Evolutionary conservation across 2,888 invertebrate species (phyloP), one percentile per base, ranked within the genome.

Genomic region (Lithophane leautieri): DNA sequence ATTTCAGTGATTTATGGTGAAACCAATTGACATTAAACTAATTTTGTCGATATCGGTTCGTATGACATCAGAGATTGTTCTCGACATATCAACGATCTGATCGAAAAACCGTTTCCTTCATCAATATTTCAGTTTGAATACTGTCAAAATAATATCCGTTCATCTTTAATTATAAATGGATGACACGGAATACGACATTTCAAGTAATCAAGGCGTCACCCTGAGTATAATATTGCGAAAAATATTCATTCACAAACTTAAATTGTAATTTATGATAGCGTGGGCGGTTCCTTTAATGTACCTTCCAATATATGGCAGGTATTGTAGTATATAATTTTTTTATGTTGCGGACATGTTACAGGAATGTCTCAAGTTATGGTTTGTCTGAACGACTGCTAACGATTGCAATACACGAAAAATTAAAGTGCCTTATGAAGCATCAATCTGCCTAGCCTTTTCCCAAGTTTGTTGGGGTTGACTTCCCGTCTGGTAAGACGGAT

Each of bases 201-300:
- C 54, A n/a, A 72, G 73, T 70, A 84, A 81, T 81, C 75, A 84
- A 69, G 34, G 66, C 62, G 3, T 56, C 70, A 72, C 63, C 72
- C 79, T 50, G 47, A 28, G 12, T 34, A 63, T 70, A 52, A 78
- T 60, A 82, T 40, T 76, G 80, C 44, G 69, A 72, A 81, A 52
- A 77, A 56, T 69, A 70, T 81, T 70, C 61, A 76, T 80, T 74
- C 70, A 82, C 78, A 70, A 84, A 70, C 69, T 66, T 68, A 72
- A 80, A 79, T 79, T 81, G 70, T 70, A 61, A 74, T 73, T 76
- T 73, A 85, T 52, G 61, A n/a, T 22, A 2, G 61, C 60, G 73
- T 82, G 79, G 83, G 78, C 73, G 82, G 65, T 44, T 63, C 74
- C 47, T 83, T 58, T 74, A 47, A 80, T 73, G 66, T 73, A 56